Evolutionary conservation across 37 sponge, comb jelly and placozoan species (phyloP).

Genomic region (Aplysina aerophoba): DNA sequence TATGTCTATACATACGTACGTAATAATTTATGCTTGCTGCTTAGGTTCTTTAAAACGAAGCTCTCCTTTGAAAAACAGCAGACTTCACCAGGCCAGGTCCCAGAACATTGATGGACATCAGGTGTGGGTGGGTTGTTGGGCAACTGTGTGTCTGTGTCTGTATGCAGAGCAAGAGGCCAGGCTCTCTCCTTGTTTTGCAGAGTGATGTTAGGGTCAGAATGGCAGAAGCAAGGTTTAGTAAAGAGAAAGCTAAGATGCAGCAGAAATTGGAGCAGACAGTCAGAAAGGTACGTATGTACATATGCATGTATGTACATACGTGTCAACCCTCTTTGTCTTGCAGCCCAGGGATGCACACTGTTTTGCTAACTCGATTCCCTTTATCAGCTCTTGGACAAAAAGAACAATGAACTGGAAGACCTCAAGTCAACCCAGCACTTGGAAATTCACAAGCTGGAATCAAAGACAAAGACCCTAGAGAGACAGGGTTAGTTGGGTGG

Average conservation of each 20-base stretch:
- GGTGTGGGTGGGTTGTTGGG: too few species aligned
- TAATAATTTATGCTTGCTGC: too few species aligned
- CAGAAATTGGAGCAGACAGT: conserved; percentile 31
- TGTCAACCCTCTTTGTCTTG: not conserved
- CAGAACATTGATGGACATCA: too few species aligned
- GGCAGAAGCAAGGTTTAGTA: not conserved
- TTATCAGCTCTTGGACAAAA: conserved; percentile 23
- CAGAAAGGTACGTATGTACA: not conserved
- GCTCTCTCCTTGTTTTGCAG: not conserved
- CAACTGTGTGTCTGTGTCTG: too few species aligned
- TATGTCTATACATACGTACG: too few species aligned
- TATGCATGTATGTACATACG: not conserved
- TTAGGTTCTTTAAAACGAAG: too few species aligned
- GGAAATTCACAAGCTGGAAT: not conserved
- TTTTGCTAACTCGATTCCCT: not conserved
- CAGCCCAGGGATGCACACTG: not conserved
- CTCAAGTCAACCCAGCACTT: not conserved
- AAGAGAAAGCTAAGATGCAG: conserved; percentile 27
- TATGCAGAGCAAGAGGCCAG: too few species aligned
- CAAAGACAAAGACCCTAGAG: not conserved
- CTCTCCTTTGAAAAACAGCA: too few species aligned
- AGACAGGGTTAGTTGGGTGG: conserved; percentile 7
- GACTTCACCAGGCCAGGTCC: too few species aligned
- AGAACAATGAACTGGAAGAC: conserved; percentile 35
- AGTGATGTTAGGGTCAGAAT: not conserved